Conservation (phyloP, 2,113 vertebrate species). For the Salvelinus alpinus region DNA sequence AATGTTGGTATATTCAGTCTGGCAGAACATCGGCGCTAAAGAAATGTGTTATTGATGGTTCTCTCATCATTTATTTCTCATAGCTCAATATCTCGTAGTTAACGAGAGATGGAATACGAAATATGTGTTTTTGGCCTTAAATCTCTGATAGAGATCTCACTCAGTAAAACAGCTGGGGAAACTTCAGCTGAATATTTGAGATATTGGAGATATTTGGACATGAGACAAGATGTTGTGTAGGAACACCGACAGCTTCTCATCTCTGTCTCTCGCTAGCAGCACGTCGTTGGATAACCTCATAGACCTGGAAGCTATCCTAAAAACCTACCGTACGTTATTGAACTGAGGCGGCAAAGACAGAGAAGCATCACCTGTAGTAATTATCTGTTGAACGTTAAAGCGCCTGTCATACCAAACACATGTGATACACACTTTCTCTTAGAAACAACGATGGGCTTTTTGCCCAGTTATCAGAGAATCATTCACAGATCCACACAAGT, state of each 20-base stretch:
- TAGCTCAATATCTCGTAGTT: too few species aligned
- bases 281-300: constrained; percentile 24
- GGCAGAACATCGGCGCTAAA: too few species aligned
- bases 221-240: background rate
- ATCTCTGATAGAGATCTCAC: background rate
- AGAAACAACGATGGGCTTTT: background rate
- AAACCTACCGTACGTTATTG: background rate
- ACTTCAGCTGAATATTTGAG: constrained; percentile 25
- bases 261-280: background rate
- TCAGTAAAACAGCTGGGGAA: constrained; percentile 24
- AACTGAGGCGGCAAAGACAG: background rate
- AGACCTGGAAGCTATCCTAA: constrained; percentile 21
- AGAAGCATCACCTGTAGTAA: background rate
- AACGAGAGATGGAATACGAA: too few species aligned
- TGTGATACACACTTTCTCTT: background rate
- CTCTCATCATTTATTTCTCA: too few species aligned
- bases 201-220: constrained; percentile 27
- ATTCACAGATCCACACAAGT: background rate
- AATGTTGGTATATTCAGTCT: too few species aligned
- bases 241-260: constrained; percentile 4
- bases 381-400: background rate
- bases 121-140: background rate
- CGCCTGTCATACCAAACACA: background rate
- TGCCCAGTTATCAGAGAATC: too few species aligned
- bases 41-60: too few species aligned